Evolutionary conservation across 1,140 invertebrate species (phyloP).

Genomic region (Neodiprion lecontei): DNA sequence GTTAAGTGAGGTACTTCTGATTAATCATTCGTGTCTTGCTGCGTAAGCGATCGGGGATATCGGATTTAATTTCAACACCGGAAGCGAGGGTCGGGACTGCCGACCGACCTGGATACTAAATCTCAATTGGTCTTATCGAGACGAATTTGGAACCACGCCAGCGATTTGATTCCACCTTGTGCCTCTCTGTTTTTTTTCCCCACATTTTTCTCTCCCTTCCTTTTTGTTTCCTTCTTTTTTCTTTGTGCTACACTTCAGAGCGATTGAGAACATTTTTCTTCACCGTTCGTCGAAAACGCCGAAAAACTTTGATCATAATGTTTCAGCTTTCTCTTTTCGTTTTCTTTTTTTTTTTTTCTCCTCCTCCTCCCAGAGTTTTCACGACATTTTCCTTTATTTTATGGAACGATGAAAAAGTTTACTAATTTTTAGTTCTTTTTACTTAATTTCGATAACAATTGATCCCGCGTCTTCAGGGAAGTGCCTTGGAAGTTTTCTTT

Average conservation of each 20-base stretch:
- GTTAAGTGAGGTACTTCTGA: background rate
- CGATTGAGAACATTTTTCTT: background rate
- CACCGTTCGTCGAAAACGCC: background rate
- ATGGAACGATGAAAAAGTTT: background rate
- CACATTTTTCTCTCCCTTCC: too few relatives aligned
- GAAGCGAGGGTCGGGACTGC: background rate
- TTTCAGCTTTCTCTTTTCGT: background rate
- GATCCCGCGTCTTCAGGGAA: background rate
- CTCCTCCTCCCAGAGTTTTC: background rate
- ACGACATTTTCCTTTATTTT: too few relatives aligned
- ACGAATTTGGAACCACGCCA: background rate
- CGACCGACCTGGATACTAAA: background rate
- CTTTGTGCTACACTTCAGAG: background rate
- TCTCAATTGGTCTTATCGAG: background rate
- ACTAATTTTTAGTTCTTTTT: background rate
- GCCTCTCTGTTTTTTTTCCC: background rate
- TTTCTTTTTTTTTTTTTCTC: too few relatives aligned
- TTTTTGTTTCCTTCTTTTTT: background rate
- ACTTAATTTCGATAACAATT: background rate
- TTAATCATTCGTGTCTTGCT: background rate
- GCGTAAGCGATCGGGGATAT: background rate
- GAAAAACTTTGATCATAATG: background rate
- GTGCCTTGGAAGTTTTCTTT: background rate
- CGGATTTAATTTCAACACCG: slow-evolving; percentile 3
- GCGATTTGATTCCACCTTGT: background rate